These are phyloP conservation scores for Rhagoletis zephyria DNA, from an alignment of 1,140 invertebrate genomes.

Conservation along the genomic window DNA sequence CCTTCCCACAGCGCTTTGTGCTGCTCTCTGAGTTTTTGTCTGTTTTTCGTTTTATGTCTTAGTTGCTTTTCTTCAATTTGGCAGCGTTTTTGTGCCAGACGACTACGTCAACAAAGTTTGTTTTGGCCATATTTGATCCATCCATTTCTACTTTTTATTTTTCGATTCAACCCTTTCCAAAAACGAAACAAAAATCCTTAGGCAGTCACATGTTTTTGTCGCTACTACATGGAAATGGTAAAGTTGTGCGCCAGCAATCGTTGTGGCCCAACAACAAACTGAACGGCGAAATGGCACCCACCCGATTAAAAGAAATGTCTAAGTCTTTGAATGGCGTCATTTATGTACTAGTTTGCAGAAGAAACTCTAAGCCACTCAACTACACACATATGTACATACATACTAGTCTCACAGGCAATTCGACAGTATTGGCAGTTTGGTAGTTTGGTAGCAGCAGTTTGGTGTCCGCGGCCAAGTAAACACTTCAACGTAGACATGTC, in stretches of 20 bases:
- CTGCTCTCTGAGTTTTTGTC: not conserved
- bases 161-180: not conserved
- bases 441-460: constrained; percentile 42
- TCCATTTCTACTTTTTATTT: not conserved
- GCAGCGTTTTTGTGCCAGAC: constrained; percentile 4
- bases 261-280: not conserved
- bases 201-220: not conserved
- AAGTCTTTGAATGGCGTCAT: not conserved
- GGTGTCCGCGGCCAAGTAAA: constrained; percentile 36
- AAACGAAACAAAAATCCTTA: not conserved
- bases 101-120: constrained; percentile 45
- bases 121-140: constrained; percentile 30
- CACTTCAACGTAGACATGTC: constrained; percentile 46
- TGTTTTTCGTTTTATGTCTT: constrained; percentile 6
- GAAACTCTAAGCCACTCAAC: not conserved
- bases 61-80: constrained; percentile 42
- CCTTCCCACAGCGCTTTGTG: not conserved
- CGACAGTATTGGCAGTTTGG: constrained; percentile 51
- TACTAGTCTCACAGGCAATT: not conserved
- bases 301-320: constrained; percentile 4
- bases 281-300: not conserved
- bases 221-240: not conserved
- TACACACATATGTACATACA: not conserved
- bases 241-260: not conserved
- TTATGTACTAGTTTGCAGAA: not conserved